These are phyloP conservation scores for Melanotaenia maccullochi DNA, from an alignment of 2,797 vertebrate genomes.

Conservation along the genomic window DNA sequence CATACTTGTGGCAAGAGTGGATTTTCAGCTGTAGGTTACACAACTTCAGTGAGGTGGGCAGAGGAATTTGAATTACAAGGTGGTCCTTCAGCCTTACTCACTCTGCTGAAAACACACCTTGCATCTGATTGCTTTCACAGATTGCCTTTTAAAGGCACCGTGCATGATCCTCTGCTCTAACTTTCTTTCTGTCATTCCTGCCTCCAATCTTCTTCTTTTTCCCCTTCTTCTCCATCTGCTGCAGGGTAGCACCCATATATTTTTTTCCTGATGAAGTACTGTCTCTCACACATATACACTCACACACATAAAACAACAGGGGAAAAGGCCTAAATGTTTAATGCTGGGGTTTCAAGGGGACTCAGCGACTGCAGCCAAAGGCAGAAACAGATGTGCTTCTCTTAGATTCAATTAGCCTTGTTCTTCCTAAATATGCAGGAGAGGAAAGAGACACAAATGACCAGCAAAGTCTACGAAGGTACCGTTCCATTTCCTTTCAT, in stretches of 20 bases:
- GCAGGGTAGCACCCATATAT: constrained; percentile 50
- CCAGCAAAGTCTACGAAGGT: constrained; percentile 31
- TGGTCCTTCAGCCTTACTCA: constrained; percentile 31
- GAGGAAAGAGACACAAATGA: constrained; percentile 54
- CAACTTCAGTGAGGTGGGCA: constrained; percentile 44
- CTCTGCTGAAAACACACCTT: constrained; percentile 71
- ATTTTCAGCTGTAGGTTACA: constrained; percentile 51
- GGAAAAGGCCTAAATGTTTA: constrained; percentile 72
- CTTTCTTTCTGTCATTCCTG: constrained; percentile 23
- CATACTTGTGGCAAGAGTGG: constrained; percentile 32
- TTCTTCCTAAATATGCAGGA: constrained; percentile 52
- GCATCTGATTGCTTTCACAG: constrained; percentile 77
- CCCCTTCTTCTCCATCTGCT: constrained; percentile 31
- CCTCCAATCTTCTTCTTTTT: not conserved
- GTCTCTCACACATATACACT: constrained; percentile 30
- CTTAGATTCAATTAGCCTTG: constrained; percentile 75
- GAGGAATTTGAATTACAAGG: constrained; percentile 54
- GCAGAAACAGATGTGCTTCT: constrained; percentile 76
- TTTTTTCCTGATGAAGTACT: constrained; percentile 47
- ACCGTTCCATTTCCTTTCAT: constrained; percentile 20
- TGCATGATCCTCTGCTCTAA: constrained; percentile 31
- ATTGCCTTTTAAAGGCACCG: constrained; percentile 66
- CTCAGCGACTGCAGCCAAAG: constrained; percentile 74
- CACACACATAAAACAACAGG: constrained; percentile 37
- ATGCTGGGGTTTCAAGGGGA: constrained; percentile 79